A percentile compares a stretch with the other conserved stretches of the same genome.
Evolutionary conservation across 2,888 invertebrate species (phyloP).

Genomic region (Sabatieria punctata): DNA sequence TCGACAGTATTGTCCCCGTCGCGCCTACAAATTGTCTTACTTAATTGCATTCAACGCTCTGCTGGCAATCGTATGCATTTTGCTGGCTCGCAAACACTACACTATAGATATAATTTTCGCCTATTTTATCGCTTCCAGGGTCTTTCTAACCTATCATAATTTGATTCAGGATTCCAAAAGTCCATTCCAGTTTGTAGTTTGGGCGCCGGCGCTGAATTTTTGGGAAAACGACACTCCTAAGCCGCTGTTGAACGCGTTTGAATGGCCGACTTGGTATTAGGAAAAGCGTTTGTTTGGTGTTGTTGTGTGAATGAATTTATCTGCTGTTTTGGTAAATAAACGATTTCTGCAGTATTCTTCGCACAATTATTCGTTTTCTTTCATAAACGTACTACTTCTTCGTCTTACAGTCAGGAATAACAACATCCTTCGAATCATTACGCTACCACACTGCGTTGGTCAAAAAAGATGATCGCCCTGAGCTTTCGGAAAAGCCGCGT

Average conservation of each 20-base stretch:
- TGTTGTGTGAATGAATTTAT: too few relatives aligned
- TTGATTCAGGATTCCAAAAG: not conserved
- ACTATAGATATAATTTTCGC: conserved; percentile 24
- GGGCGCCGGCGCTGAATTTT: not conserved
- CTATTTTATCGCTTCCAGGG: conserved; percentile 16
- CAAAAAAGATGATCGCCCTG: too few relatives aligned
- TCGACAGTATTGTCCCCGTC: conserved; percentile 4
- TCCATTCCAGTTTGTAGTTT: not conserved
- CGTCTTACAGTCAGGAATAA: too few relatives aligned
- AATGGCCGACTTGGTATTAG: too few relatives aligned
- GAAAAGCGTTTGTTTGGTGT: too few relatives aligned
- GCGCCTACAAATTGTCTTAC: conserved; percentile 11
- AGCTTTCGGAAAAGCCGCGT: too few relatives aligned
- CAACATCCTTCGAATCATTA: too few relatives aligned
- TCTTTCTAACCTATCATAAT: not conserved
- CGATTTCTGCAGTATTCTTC: too few relatives aligned
- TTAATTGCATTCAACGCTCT: not conserved
- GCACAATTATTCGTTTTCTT: too few relatives aligned
- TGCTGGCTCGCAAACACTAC: conserved; percentile 25
- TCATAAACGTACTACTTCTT: too few relatives aligned
- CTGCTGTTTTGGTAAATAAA: too few relatives aligned
- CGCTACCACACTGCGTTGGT: too few relatives aligned
- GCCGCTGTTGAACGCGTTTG: not conserved
- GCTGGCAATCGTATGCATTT: conserved; percentile 15
- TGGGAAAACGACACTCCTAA: not conserved